These are phyloP conservation scores for Brassicogethes aeneus DNA, from an alignment of 2,888 invertebrate species.

Conservation along the genomic window DNA sequence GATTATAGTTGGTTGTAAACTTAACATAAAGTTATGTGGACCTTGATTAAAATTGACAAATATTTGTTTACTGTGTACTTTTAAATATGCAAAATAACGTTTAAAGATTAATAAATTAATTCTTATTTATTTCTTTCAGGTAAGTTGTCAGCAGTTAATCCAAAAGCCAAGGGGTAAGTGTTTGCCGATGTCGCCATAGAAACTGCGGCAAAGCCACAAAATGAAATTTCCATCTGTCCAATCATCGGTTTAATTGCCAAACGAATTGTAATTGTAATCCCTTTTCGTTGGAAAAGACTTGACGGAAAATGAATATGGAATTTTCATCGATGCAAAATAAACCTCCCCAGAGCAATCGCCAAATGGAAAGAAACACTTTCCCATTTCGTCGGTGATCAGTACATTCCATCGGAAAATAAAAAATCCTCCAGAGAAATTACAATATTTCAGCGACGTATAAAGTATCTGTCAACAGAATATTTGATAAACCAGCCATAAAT, in stretches of 20 bases:
- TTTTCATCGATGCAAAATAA: not conserved
- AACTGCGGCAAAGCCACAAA: too few species aligned
- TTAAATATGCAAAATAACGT: too few species aligned
- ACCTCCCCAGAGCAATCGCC: not conserved
- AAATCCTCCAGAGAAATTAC: constrained; percentile 6
- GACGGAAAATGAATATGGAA: too few species aligned
- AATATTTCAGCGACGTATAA: constrained; percentile 5
- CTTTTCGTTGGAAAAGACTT: too few species aligned
- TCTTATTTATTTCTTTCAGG: not conserved
- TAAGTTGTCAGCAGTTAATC: not conserved
- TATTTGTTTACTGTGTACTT: too few species aligned
- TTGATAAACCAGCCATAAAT: constrained; percentile 3
- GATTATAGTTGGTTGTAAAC: too few species aligned
- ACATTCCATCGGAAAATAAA: constrained; percentile 1
- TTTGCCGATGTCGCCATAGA: not conserved
- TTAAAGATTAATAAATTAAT: too few species aligned
- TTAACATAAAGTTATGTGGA: too few species aligned
- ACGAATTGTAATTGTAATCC: too few species aligned
- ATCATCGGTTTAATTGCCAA: not conserved
- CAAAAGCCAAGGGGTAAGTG: not conserved
- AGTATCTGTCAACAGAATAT: constrained; percentile 4
- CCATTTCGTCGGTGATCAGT: constrained; percentile 2
- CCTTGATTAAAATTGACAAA: too few species aligned
- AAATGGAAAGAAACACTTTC: constrained; percentile 5
- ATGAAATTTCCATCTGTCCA: not conserved